Evolutionary conservation across 2,113 vertebrate species (phyloP), one percentile per base, ranked within the genome.

Genomic region (Malurus alboscapulatus): DNA sequence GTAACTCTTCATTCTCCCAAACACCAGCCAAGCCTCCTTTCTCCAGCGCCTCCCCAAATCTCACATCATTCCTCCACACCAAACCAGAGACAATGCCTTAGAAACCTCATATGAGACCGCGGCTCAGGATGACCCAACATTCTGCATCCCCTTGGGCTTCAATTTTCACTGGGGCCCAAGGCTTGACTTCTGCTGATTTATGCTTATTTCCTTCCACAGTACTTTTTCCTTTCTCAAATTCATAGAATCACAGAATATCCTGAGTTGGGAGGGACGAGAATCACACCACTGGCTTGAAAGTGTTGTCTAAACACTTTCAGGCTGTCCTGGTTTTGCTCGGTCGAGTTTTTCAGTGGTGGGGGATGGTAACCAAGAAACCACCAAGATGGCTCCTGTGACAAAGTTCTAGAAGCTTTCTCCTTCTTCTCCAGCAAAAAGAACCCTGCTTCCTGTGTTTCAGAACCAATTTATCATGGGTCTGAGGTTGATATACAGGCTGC

Each of bases 91-190:
- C 0, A 6, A 42, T 9, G 32, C 12, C 47, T 58, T 7, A 20
- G 10, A 74, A 40, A 47, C 3, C 3, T 14, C 47, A 22, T 19
- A 14, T 1, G 12, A 62, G 10, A 29, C 6, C 38, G 38, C 15
- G 24, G 7, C 32, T 62, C 61, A 32, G 12, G 58, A 63, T 1
- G 29, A 61, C 25, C 12, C 19, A 14, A 8, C 1, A 14, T 3
- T 36, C 32, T 13, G 2, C 1, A 54, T 20, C 32, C 36, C 19
- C 30, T 19, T 8, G 2, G 14, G 34, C 34, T 54, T 29, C 30
- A 40, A 44, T 4, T 7, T 3, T 10, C 17, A n/a, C 6, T 2
- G 1, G 8, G 20, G 10, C 18, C n/a, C 10, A 5, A 9, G 4
- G 7, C 29, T 45, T 7, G 0, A 58, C 17, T 44, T 21, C 34